Conservation (phyloP, 1,140 invertebrate genomes). For the Nasonia longicornis region DNA sequence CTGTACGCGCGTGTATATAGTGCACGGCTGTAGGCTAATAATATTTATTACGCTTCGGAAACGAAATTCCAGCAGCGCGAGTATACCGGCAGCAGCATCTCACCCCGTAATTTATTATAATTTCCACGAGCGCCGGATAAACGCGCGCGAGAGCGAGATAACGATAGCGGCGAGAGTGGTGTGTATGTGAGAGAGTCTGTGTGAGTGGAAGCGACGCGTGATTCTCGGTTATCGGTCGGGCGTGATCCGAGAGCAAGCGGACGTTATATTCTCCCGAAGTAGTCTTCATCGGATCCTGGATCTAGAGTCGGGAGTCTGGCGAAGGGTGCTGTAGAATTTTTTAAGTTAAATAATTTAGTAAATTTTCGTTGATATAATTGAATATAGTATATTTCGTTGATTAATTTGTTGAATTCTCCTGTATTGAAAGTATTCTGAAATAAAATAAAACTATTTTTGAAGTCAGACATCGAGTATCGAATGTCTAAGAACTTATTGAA, state of each 20-base stretch:
- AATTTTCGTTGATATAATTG: too few relatives aligned
- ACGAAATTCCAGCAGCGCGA: slow-evolving; percentile 40
- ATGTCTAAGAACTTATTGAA: too few relatives aligned
- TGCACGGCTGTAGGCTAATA: slow-evolving; percentile 26
- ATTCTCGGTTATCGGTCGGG: slow-evolving; percentile 25
- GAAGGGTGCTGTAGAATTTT: neutral
- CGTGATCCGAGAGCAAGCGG: slow-evolving; percentile 45
- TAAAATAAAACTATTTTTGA: too few relatives aligned
- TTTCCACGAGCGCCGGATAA: slow-evolving; percentile 21
- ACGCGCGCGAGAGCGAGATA: neutral
- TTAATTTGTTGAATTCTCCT: too few relatives aligned
- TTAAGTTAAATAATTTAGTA: neutral
- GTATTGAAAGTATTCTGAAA: too few relatives aligned
- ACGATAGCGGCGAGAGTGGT: neutral
- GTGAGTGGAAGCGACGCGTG: slow-evolving; percentile 23
- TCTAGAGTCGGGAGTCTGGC: slow-evolving; percentile 50
- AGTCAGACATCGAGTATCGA: too few relatives aligned
- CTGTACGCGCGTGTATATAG: neutral
- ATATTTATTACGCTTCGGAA: slow-evolving; percentile 42
- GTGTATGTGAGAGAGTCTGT: neutral
- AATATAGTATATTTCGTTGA: too few relatives aligned
- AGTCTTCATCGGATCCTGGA: neutral
- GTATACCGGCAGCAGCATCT: slow-evolving; percentile 1
- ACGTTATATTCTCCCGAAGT: slow-evolving; percentile 49
- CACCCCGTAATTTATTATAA: slow-evolving; percentile 47